Evolutionary conservation across 2,797 vertebrate species (phyloP).

Genomic region (Gadopsis marmoratus): DNA sequence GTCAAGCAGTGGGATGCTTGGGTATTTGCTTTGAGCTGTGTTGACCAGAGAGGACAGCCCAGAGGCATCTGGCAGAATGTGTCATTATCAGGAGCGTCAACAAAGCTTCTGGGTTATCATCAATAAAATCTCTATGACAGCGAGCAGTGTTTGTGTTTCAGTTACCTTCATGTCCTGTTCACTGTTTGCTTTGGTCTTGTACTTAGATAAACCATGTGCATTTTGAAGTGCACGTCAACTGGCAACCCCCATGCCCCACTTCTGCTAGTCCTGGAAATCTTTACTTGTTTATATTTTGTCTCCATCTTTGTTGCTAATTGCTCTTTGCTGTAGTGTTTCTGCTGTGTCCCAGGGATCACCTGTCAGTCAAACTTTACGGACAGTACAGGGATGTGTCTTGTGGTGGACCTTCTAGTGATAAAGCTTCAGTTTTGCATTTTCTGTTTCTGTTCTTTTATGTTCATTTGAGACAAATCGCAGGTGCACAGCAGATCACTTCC

Average conservation of each 20-base stretch:
- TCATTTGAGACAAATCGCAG: slow-evolving; percentile 18
- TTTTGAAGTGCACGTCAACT: slow-evolving; percentile 44
- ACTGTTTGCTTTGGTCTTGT: slow-evolving; percentile 60
- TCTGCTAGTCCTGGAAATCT: slow-evolving; percentile 10
- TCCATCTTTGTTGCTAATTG: slow-evolving; percentile 6
- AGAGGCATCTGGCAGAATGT: slow-evolving; percentile 60
- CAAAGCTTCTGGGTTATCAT: slow-evolving; percentile 73
- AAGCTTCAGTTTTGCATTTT: background rate
- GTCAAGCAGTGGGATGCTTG: slow-evolving; percentile 62
- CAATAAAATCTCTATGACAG: slow-evolving; percentile 69
- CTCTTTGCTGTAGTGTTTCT: background rate
- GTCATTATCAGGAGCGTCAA: slow-evolving; percentile 74
- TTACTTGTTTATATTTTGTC: slow-evolving; percentile 7
- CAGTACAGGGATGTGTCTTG: background rate
- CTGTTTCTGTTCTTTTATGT: slow-evolving; percentile 17
- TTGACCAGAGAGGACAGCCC: slow-evolving; percentile 54
- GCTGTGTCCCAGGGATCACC: background rate
- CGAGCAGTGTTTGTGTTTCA: slow-evolving; percentile 50
- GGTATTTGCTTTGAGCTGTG: slow-evolving; percentile 72
- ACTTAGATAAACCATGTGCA: slow-evolving; percentile 44
- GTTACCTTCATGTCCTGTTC: slow-evolving; percentile 42
- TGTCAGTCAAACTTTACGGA: slow-evolving; percentile 12
- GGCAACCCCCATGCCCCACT: slow-evolving; percentile 6
- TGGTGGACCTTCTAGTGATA: background rate
- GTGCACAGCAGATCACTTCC: slow-evolving; percentile 33